Base-by-base conservation (phyloP, 1,140 invertebrate genomes). In the Thaumatotibia leucotreta region DNA sequence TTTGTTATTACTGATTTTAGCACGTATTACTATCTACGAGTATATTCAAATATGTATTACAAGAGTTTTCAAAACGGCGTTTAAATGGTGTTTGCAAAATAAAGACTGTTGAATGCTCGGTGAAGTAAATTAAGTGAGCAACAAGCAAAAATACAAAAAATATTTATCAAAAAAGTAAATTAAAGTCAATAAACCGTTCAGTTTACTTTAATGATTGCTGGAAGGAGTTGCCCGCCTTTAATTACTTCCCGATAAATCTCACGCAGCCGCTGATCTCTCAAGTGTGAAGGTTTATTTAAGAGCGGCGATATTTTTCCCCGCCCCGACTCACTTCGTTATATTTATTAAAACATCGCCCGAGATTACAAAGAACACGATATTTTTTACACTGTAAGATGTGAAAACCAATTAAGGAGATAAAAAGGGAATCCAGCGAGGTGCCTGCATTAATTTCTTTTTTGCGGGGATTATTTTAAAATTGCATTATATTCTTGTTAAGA, bases 331-430 rank as follows among this genome's bases (percentile, higher is more conserved):
- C 86, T 89, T 88, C 86, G 88, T 91, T 91, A 91, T 89, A 91
- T 91, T 91, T 91, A 89, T 89, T 91, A 91, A 91, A 91, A 91
- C 86, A 91, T 88, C 86, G 86, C 80, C 84, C 82, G 83, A 89
- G 88, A 90, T 90, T 89, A 89, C 83, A 87, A 87, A 88, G 84
- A 89, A 89, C 85, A 89, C 82, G 88, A 91, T 91, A 91, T 91
- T 91, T 90, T 89, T 91, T 89, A 86, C 86, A 91, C 86, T 83
- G 82, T 79, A 88, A 91, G 88, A 91, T 91, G 88, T 91, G 88
- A 91, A 91, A 91, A 91, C 88, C 88, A 91, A 91, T 91, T 91
- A 91, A 91, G 86, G 81, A 91, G 88, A 91, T 91, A 91, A 91
- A 91, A 91, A 88, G 86, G 77, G 80, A 84, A 87, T 88, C 88